Conservation (phyloP, 2,888 invertebrate genomes). For the Eugnorisma glareosa region DNA sequence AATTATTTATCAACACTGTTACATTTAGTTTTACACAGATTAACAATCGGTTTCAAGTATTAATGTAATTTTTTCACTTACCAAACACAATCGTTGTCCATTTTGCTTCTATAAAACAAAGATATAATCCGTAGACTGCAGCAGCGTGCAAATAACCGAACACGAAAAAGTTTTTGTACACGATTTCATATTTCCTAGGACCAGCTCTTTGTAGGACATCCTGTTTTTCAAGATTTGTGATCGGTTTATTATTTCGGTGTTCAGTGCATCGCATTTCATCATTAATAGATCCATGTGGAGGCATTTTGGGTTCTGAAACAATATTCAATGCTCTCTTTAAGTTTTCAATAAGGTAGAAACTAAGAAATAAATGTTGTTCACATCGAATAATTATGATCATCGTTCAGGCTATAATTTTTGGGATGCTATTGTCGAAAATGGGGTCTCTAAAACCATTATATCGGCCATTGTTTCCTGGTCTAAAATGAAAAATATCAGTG, state of each 20-base stretch:
- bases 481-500: background rate
- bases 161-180: slow-evolving; percentile 63
- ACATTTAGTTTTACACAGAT: background rate
- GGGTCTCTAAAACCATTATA: background rate
- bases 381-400: background rate
- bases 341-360: background rate
- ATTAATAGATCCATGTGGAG: background rate
- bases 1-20: background rate
- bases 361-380: background rate
- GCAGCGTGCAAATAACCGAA: slow-evolving; percentile 61
- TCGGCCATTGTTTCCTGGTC: background rate
- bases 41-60: background rate
- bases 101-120: slow-evolving; percentile 64
- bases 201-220: slow-evolving; percentile 51
- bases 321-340: background rate
- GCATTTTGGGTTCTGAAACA: slow-evolving; percentile 40
- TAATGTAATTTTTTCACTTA: slow-evolving; percentile 43
- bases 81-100: slow-evolving; percentile 62
- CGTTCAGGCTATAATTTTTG: background rate
- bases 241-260: background rate
- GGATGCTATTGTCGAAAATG: background rate
- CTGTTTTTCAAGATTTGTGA: slow-evolving; percentile 21
- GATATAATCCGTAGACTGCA: slow-evolving; percentile 69
- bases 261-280: background rate
- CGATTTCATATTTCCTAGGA: slow-evolving; percentile 63